Base-by-base conservation (phyloP, 2,797 vertebrate species). In the Melanotaenia boesemani region DNA sequence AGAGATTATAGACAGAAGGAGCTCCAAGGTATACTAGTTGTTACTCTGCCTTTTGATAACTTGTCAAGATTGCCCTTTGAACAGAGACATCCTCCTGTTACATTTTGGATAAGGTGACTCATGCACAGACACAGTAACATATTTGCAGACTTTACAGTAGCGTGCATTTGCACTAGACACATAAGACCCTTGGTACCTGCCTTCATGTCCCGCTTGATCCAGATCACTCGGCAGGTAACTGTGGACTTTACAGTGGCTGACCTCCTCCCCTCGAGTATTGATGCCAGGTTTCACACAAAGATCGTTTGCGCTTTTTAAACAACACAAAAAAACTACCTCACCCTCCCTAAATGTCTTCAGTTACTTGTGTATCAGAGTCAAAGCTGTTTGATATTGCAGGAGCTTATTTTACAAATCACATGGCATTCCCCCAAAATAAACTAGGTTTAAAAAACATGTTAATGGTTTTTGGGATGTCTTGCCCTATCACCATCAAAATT, bases 201-300 rank as follows among this genome's bases (percentile, higher is more conserved):
- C 22, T 30, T 5, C 54, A 5, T 34, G 57, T 54, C 64, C 30
- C 69, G 44, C 66, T 46, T 4, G 1, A 74, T 63, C 41, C 65
- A 52, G 62, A 65, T 86, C 69, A 5, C 56, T 58, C 48, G 46
- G 10, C 52, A 18, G 44, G 60, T 5, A 36, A 54, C 59, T 13
- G 61, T 56, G 75, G 85, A 81, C 77, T 60, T 61, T 28, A 70
- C 68, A 71, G 76, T 48, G 48, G 50, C 69, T 4, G 44, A 86
- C 74, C 73, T 28, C 48, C 67, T 78, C 58, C 78, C 80, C 86
- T 46, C 37, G 46, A 86, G 88, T 85, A 54, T 75, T 70, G 46
- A 68, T 79, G 78, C 79, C 82, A 80, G 52, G 76, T 91, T 89
- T 90, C 87, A 85, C 86, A 84, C 88, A 86, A 81, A 83, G 87